A percentile compares a stretch with the other conserved stretches of the same genome.
Evolutionary conservation across 2,113 vertebrate genomes (phyloP).

Genomic region (Stegostoma tigrinum): DNA sequence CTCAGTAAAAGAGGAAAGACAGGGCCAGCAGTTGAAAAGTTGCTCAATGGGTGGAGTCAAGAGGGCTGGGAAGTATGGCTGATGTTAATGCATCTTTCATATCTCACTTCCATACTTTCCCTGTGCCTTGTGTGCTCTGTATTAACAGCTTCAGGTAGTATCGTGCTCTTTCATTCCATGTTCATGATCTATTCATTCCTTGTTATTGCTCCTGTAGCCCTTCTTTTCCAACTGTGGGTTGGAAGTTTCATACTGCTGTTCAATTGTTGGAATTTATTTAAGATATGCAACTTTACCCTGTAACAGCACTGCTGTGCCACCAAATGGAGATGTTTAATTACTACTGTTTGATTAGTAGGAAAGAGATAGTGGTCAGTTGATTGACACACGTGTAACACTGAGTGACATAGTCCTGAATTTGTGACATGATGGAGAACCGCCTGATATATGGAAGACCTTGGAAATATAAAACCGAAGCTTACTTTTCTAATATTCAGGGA

Average conservation of each 20-base stretch:
- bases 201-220: not conserved
- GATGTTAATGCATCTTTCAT: not conserved
- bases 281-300: not conserved
- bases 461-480: too few relatives aligned
- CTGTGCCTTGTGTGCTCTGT: not conserved
- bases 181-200: not conserved
- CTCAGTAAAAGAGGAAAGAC: not conserved
- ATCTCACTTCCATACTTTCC: not conserved
- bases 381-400: not conserved
- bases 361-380: not conserved
- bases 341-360: not conserved
- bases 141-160: not conserved
- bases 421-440: too few relatives aligned
- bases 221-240: not conserved
- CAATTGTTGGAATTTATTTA: not conserved
- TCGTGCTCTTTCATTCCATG: not conserved
- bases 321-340: conserved; percentile 7
- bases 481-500: too few relatives aligned
- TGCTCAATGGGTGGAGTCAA: not conserved
- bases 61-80: not conserved
- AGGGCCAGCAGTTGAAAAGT: not conserved
- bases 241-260: not conserved
- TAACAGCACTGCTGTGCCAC: not conserved
- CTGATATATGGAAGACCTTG: too few relatives aligned
- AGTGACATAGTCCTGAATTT: not conserved